Evolutionary conservation across 1,140 invertebrate genomes (phyloP).

Genomic region (Bradysia coprophila): DNA sequence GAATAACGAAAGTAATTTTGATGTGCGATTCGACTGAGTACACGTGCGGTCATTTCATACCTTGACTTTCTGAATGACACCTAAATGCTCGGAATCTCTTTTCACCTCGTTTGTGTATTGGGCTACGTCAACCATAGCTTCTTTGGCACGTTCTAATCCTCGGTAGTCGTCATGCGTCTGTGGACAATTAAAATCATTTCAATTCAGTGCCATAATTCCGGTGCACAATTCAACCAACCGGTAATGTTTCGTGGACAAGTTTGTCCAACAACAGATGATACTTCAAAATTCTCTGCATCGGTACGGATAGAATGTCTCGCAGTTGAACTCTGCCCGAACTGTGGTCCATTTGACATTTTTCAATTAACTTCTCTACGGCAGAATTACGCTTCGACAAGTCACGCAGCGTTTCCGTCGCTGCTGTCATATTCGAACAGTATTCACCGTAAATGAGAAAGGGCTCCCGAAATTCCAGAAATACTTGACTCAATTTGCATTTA

Average conservation of each 20-base stretch:
- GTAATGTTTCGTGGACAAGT: slow-evolving; percentile 75
- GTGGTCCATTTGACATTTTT: slow-evolving; percentile 76
- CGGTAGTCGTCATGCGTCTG: slow-evolving; percentile 65
- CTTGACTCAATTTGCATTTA: slow-evolving; percentile 36
- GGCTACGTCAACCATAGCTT: slow-evolving; percentile 92
- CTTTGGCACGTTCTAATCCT: slow-evolving; percentile 70
- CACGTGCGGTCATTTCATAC: too few relatives aligned
- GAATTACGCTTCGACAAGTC: slow-evolving; percentile 43
- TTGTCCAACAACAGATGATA: slow-evolving; percentile 90
- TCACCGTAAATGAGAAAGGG: slow-evolving; percentile 86
- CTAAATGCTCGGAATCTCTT: slow-evolving; percentile 80
- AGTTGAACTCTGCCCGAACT: slow-evolving; percentile 92
- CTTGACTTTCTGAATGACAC: slow-evolving; percentile 81
- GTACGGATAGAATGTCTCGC: slow-evolving; percentile 85
- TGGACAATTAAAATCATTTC: slow-evolving; percentile 3
- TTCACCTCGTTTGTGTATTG: slow-evolving; percentile 98
- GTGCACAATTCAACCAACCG: too few relatives aligned
- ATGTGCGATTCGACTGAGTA: background rate
- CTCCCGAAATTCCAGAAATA: slow-evolving; percentile 80
- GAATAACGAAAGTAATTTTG: slow-evolving; percentile 7
- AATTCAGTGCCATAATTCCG: too few relatives aligned
- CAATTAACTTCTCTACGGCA: slow-evolving; percentile 13
- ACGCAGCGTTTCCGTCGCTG: slow-evolving; percentile 57
- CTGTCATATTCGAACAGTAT: slow-evolving; percentile 83
- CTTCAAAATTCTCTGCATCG: slow-evolving; percentile 95